Evolutionary conservation across 64 coral and sea anemone genomes (phyloP).

Genomic region (Montipora cactus): DNA sequence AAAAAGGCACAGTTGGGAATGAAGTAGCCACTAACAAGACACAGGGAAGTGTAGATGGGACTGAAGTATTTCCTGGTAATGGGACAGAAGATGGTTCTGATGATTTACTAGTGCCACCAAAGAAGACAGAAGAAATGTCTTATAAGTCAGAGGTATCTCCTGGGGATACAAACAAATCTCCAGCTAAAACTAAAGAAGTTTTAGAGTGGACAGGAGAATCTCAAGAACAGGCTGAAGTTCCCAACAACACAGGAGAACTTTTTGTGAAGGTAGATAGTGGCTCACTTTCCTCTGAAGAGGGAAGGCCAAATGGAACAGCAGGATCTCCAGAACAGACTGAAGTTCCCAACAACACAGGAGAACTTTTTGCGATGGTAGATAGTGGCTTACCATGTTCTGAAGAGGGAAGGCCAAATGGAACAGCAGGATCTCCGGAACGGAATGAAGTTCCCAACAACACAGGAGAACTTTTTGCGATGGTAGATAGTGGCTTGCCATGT

Average conservation of each 20-base stretch:
- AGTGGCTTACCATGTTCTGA: not conserved
- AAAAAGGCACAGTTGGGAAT: not conserved
- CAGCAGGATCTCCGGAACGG: too few relatives aligned
- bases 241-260: too few relatives aligned
- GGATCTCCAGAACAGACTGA: not conserved
- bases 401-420: too few relatives aligned
- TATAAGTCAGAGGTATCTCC: not conserved
- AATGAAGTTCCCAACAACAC: too few relatives aligned
- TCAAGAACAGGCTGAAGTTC: too few relatives aligned
- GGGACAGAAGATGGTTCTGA: not conserved
- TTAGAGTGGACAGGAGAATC: too few relatives aligned
- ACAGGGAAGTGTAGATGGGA: not conserved
- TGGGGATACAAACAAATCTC: not conserved
- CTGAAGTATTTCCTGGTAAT: not conserved
- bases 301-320: not conserved
- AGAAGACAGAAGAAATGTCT: not conserved
- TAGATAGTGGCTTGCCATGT: too few relatives aligned
- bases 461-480: too few relatives aligned
- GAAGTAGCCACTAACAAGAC: not conserved
- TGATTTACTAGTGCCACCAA: not conserved
- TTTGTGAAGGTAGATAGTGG: too few relatives aligned
- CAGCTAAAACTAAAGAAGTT: not conserved
- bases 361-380: not conserved
- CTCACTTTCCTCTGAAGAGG: too few relatives aligned
- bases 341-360: not conserved